These are phyloP conservation scores for Hemiscyllium ocellatum DNA, from an alignment of 2,113 vertebrate genomes.

Conservation along the genomic window DNA sequence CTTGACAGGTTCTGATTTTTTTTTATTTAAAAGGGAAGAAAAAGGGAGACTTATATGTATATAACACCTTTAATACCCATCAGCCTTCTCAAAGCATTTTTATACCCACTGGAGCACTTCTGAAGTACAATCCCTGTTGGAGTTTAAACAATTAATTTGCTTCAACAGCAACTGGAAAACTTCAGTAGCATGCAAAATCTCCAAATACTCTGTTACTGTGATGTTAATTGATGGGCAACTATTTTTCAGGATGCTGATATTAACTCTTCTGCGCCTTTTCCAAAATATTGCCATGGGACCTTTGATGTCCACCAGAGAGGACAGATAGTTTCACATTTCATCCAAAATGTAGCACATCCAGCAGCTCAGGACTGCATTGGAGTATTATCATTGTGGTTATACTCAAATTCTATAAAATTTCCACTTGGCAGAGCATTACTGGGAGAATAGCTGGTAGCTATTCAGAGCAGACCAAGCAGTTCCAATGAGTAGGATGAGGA, in stretches of 20 bases:
- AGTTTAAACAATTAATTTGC: background rate
- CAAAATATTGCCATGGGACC: background rate
- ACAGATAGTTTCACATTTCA: background rate
- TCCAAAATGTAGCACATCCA: background rate
- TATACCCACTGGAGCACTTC: background rate
- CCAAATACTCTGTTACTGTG: background rate
- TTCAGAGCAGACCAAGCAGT: background rate
- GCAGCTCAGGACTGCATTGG: background rate
- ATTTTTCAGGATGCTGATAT: background rate
- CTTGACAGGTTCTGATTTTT: background rate
- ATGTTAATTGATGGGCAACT: background rate
- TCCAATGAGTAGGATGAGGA: background rate
- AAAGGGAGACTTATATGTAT: background rate
- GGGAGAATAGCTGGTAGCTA: background rate
- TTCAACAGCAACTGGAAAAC: background rate
- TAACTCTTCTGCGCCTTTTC: background rate
- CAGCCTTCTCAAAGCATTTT: background rate
- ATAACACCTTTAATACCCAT: background rate
- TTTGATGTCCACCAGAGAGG: background rate
- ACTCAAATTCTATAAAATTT: background rate
- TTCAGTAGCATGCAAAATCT: background rate
- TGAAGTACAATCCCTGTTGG: background rate
- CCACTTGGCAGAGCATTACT: background rate
- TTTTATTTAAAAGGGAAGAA: background rate
- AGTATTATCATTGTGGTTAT: background rate